phyloP scores from a whole-genome alignment of 2,113 vertebrate genomes.

The Pycnonotus jocosus region DNA sequence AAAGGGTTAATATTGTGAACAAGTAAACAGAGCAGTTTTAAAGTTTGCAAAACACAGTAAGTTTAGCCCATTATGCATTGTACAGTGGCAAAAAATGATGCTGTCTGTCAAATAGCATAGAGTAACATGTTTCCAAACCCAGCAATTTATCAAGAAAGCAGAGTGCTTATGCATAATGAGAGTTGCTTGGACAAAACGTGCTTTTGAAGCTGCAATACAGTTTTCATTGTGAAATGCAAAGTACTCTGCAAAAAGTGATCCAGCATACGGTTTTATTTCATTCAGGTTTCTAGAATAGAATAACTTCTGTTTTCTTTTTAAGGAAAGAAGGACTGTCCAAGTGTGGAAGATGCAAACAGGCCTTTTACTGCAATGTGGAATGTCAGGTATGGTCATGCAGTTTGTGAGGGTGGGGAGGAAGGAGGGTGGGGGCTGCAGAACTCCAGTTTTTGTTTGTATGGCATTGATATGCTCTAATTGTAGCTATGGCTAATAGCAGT shows the following conservation, averaged over 20 bases:
- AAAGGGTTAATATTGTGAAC: background rate
- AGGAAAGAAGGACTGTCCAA: constrained; percentile 91
- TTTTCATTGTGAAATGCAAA: background rate
- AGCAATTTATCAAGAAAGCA: background rate
- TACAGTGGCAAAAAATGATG: background rate
- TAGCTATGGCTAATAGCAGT: background rate
- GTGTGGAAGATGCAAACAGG: constrained; percentile 96
- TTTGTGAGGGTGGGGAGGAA: background rate
- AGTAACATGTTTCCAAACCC: background rate
- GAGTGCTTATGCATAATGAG: background rate
- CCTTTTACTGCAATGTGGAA: constrained; percentile 90
- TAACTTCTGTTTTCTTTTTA: constrained; percentile 54
- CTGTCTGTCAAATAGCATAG: background rate
- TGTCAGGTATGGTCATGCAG: constrained; percentile 83
- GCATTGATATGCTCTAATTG: background rate
- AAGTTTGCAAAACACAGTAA: background rate
- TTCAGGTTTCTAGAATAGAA: background rate
- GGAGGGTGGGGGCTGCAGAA: background rate
- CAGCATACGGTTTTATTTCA: background rate
- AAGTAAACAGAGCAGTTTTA: background rate
- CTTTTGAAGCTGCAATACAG: background rate
- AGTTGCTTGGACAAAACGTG: background rate
- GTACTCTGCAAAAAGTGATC: background rate
- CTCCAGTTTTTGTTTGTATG: background rate
- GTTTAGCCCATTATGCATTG: background rate